These are phyloP conservation scores for Choloepus hoffmanni DNA, from an alignment of 2,113 vertebrate genomes.

Conservation along the genomic window DNA sequence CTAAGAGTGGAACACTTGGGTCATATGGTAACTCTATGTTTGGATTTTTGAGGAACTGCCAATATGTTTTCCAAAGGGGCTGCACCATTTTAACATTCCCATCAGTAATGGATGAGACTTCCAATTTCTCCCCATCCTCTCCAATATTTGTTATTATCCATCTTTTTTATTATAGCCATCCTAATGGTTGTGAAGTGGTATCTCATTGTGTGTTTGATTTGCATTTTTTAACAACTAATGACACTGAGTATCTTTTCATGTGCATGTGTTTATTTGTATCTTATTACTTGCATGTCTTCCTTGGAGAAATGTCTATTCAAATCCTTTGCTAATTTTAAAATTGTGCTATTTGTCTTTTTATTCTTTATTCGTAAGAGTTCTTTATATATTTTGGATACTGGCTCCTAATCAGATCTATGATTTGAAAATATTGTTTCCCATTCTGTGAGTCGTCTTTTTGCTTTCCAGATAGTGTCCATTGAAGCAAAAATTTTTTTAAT, in stretches of 20 bases:
- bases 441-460: background rate
- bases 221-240: background rate
- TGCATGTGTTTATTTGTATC: background rate
- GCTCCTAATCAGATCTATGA: background rate
- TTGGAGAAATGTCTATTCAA: background rate
- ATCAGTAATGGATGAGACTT: background rate
- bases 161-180: background rate
- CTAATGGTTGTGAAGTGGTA: background rate
- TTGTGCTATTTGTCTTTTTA: background rate
- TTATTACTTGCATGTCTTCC: background rate
- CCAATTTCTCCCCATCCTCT: background rate
- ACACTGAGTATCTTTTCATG: background rate
- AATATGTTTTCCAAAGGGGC: background rate
- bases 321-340: background rate
- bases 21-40: background rate
- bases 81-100: background rate
- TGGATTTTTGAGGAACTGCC: background rate
- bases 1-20: background rate
- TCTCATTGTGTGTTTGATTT: background rate
- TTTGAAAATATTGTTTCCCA: background rate
- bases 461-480: background rate
- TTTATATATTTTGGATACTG: constrained; percentile 8
- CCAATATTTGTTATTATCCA: background rate
- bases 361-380: background rate
- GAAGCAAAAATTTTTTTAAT: background rate